A percentile compares a stretch with the other conserved stretches of the same genome.
Evolutionary conservation across 2,797 vertebrate genomes (phyloP).

Genomic region (Sebastes diaconus): DNA sequence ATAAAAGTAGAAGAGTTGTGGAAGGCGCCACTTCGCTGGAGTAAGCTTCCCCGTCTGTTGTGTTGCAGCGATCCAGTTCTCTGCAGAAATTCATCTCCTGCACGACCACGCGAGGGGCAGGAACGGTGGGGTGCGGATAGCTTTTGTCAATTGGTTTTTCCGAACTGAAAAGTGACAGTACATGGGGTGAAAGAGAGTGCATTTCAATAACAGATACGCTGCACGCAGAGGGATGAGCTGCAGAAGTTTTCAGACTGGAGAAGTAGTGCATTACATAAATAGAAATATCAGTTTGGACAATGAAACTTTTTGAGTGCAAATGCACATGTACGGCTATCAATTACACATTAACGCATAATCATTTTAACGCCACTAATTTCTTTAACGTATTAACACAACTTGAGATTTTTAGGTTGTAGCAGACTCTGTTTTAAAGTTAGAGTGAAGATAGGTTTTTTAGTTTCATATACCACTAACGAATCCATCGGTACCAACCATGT

Average conservation of each 20-base stretch:
- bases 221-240: background rate
- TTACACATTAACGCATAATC: too few species aligned
- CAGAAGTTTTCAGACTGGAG: background rate
- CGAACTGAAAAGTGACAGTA: constrained; percentile 1
- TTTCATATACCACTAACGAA: too few species aligned
- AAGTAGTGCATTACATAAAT: background rate
- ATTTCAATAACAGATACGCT: background rate
- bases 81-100: constrained; percentile 17
- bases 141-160: constrained; percentile 20
- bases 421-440: too few species aligned
- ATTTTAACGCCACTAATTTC: too few species aligned
- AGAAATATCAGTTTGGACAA: background rate
- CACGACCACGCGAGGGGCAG: background rate
- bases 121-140: background rate
- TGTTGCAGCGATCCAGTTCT: constrained; percentile 13
- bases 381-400: too few species aligned
- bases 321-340: background rate
- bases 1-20: background rate
- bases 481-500: too few species aligned
- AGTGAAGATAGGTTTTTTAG: too few species aligned
- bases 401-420: too few species aligned
- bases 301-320: background rate
- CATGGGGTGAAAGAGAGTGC: constrained; percentile 23
- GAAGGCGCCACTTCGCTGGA: background rate
- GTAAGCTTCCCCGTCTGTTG: background rate